These are phyloP conservation scores for Ditula angustiorana DNA, from an alignment of 2,888 invertebrate genomes.

Conservation along the genomic window DNA sequence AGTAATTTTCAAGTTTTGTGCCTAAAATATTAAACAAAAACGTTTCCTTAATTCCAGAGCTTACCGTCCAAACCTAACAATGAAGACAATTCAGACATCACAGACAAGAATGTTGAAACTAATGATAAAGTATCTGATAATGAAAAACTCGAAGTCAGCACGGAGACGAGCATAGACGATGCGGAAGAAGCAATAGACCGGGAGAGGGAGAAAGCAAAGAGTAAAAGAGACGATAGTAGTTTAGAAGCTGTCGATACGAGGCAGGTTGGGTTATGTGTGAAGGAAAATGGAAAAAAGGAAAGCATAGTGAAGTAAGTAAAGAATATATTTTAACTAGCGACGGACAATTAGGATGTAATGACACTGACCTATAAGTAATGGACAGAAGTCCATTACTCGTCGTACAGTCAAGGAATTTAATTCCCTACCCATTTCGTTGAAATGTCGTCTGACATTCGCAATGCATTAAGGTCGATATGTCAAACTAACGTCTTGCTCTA, in stretches of 20 bases:
- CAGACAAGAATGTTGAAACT: neutral
- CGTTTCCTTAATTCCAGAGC: no score
- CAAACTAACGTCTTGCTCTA: no score
- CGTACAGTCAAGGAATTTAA: no score
- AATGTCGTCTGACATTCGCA: no score
- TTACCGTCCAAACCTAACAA: neutral
- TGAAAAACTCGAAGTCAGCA: neutral
- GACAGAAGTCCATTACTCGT: no score
- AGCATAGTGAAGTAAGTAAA: conserved; percentile 33
- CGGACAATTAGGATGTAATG: no score
- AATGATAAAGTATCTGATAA: neutral
- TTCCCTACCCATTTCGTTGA: no score
- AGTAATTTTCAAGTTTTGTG: no score
- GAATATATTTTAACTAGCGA: no score
- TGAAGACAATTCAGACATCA: neutral
- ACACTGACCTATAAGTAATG: no score
- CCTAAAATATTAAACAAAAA: no score
- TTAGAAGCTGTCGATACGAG: neutral
- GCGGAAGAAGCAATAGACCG: neutral
- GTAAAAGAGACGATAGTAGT: conserved; percentile 19
- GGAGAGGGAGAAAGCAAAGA: conserved; percentile 3
- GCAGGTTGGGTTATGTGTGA: neutral
- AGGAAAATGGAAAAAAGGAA: conserved; percentile 38
- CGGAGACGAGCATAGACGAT: neutral
- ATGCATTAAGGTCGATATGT: no score